Base-by-base conservation (phyloP, 2,113 vertebrate species). In the Pavo muticus region DNA sequence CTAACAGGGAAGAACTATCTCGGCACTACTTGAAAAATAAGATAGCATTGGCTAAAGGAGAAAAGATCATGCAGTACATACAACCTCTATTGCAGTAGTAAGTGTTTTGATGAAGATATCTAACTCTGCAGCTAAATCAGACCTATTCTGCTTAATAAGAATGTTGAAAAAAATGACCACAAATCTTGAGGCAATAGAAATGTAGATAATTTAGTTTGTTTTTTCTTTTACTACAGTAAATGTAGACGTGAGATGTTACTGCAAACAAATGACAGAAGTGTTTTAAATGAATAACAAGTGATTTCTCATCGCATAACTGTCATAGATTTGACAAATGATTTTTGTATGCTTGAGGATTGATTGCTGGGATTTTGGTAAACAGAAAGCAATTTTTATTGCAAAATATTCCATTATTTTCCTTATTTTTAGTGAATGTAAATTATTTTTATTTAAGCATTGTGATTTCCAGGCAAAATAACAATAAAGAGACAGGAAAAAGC, bases 261-360 rank as follows among this genome's bases (percentile, higher is more conserved):
- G 35, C 32, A 47, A 48, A 60, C 14, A 45, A 23, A 44, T 89
- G 81, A 82, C 24, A 75, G 14, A 86, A 82, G 15, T 69, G 44
- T 61, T 93, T 91, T 61, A 85, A 82, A 83, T 32, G 21, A 81
- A 85, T 59, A 94, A 88, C 75, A 74, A 87, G 84, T 70, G 11
- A 64, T 71, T 94, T 90, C 74, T 92, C 61, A 69, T 63, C 93
- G 42, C 80, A 52, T 27, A 84, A 74, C 69, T 93, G 57, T 90
- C 90, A 59, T 17, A 64, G 39, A 75, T 71, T 25, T 21, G 14
- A 74, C 68, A 47, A 27, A 47, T 11, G 12, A 42, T 63, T 73
- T 86, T 91, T 71, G 40, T 74, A 1, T 50, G 10, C 9, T 8
- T 88, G 42, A 78, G 65, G n/a, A 70, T 37, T 75, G 77, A 94